Conservation (phyloP, 2,113 vertebrate species). For the Malurus melanocephalus region DNA sequence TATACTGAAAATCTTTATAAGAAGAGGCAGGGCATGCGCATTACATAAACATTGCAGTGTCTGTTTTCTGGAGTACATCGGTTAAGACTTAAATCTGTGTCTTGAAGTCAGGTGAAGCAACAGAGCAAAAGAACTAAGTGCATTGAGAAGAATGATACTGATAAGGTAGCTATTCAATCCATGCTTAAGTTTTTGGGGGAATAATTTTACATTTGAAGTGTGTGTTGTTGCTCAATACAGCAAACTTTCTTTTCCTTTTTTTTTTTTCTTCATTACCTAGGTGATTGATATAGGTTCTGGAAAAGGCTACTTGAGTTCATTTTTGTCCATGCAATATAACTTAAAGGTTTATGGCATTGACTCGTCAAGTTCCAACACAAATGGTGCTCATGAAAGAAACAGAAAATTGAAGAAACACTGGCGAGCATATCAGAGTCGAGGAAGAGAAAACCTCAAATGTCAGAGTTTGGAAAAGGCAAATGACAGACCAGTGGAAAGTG, state of each 20-base stretch:
- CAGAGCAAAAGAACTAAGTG: neutral
- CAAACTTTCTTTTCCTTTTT: neutral
- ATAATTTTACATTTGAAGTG: neutral
- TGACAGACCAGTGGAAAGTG: conserved; percentile 26
- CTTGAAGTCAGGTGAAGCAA: neutral
- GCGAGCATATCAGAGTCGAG: conserved; percentile 75
- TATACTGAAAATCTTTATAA: neutral
- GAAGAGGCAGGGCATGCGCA: neutral
- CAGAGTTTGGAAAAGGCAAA: conserved; percentile 33
- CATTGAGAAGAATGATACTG: neutral
- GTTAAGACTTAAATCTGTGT: neutral
- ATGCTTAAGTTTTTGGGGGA: neutral
- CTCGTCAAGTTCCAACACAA: conserved; percentile 89
- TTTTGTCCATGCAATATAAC: conserved; percentile 88
- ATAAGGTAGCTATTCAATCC: neutral
- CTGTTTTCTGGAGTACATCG: neutral
- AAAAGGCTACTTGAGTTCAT: conserved; percentile 95
- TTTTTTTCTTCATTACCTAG: conserved; percentile 57
- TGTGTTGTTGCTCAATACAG: neutral
- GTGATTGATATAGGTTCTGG: conserved; percentile 95
- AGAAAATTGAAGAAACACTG: conserved; percentile 93
- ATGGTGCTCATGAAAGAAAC: conserved; percentile 90
- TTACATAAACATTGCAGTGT: neutral
- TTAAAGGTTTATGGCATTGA: conserved; percentile 94
- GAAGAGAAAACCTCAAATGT: conserved; percentile 34